A percentile compares a stretch with the other conserved stretches of the same genome.
These are phyloP conservation scores for Gasterosteus nipponicus DNA, from an alignment of 2,113 vertebrate species.

Conservation along the genomic window DNA sequence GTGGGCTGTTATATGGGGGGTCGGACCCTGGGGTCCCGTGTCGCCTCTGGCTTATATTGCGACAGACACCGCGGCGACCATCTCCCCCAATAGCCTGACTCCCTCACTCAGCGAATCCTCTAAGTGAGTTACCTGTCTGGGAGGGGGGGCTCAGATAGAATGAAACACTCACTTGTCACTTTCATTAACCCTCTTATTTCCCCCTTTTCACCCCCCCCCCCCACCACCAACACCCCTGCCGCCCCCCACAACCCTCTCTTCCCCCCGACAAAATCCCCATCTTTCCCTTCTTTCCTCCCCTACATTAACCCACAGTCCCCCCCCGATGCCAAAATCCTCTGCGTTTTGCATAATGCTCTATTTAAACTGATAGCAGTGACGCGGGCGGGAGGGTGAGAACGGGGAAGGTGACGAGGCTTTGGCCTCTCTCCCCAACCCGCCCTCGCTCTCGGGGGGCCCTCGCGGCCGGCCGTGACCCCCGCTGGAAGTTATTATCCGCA, in stretches of 20 bases:
- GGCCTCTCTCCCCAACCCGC: conserved; percentile 27
- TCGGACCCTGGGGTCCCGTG: conserved; percentile 69
- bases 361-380: conserved; percentile 74
- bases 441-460: conserved; percentile 35
- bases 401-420: conserved; percentile 50
- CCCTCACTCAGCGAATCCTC: conserved; percentile 73
- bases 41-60: conserved; percentile 78
- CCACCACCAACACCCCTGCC: neutral
- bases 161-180: conserved; percentile 82
- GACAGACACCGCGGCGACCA: conserved; percentile 75
- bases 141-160: conserved; percentile 78
- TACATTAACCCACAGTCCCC: conserved; percentile 69
- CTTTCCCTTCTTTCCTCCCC: conserved; percentile 64
- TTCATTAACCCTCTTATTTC: conserved; percentile 79
- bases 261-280: conserved; percentile 53
- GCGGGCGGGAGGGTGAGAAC: conserved; percentile 55
- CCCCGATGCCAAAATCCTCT: conserved; percentile 78
- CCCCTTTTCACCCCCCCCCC: conserved; percentile 18
- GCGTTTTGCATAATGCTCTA: conserved; percentile 78
- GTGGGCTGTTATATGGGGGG: conserved; percentile 73
- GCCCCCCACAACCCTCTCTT: conserved; percentile 50
- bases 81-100: conserved; percentile 69
- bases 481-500: conserved; percentile 73
- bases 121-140: conserved; percentile 81
- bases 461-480: conserved; percentile 59